Evolutionary conservation across 2,113 vertebrate species (phyloP).

Genomic region (Coptodon bakossiorum): DNA sequence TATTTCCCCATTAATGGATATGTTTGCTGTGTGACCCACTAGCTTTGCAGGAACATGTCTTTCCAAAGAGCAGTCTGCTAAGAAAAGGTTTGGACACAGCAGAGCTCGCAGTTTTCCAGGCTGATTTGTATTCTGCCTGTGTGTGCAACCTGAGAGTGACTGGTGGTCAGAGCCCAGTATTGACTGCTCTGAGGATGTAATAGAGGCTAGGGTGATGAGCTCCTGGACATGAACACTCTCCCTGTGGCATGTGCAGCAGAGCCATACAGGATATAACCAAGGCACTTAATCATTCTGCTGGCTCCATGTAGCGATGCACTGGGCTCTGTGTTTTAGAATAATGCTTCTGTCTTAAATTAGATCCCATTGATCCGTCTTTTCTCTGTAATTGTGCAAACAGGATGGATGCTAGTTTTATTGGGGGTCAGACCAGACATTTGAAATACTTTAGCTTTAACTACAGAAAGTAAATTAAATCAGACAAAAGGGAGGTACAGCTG

Average conservation of each 20-base stretch:
- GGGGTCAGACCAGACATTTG: constrained; percentile 46
- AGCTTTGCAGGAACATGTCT: background rate
- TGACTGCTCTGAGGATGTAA: constrained; percentile 69
- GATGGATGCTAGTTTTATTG: constrained; percentile 49
- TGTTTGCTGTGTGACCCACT: background rate
- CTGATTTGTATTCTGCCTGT: constrained; percentile 59
- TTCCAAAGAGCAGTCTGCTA: background rate
- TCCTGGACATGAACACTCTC: constrained; percentile 58
- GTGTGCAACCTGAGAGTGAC: constrained; percentile 58
- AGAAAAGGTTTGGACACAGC: constrained; percentile 18
- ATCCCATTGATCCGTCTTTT: constrained; percentile 58
- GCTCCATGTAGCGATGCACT: constrained; percentile 43
- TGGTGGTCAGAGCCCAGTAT: constrained; percentile 60
- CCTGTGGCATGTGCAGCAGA: constrained; percentile 54
- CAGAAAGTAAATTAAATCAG: constrained; percentile 36
- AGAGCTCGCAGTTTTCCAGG: constrained; percentile 28
- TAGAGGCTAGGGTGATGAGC: constrained; percentile 63
- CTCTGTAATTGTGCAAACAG: constrained; percentile 52
- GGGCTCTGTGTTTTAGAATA: constrained; percentile 52
- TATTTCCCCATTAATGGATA: background rate
- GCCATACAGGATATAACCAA: constrained; percentile 46
- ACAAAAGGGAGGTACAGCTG: constrained; percentile 12
- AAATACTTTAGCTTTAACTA: constrained; percentile 37
- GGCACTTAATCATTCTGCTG: constrained; percentile 58
- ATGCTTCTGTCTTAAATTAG: constrained; percentile 62